Conservation (phyloP, 2,797 vertebrate genomes). For the Diplodus sargus region DNA sequence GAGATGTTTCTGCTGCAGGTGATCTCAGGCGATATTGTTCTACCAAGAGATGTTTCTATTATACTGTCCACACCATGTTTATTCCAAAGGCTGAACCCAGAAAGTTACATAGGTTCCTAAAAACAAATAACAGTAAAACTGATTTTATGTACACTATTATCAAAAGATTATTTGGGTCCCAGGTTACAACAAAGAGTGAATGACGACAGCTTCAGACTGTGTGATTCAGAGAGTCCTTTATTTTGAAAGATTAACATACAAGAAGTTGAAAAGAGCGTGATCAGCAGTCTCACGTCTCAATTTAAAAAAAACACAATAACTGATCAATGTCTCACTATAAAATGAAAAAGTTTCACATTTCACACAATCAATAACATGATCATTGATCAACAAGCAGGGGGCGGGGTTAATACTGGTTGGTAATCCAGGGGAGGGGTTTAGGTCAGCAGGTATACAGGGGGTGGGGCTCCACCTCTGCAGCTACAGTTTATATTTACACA, state of each 20-base stretch:
- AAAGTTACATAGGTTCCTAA: too few species aligned
- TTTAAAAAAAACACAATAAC: slow-evolving; percentile 40
- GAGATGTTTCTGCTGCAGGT: too few species aligned
- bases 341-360: slow-evolving; percentile 67
- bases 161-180: too few species aligned
- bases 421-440: slow-evolving; percentile 9
- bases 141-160: too few species aligned
- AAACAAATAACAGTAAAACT: too few species aligned
- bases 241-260: slow-evolving; percentile 71
- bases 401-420: neutral
- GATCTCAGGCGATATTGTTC: too few species aligned
- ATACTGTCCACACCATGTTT: too few species aligned
- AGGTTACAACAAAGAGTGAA: neutral
- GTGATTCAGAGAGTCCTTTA: slow-evolving; percentile 63
- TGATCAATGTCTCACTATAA: slow-evolving; percentile 45
- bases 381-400: slow-evolving; percentile 36
- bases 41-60: too few species aligned
- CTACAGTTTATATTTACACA: slow-evolving; percentile 54
- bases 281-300: slow-evolving; percentile 43
- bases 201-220: neutral
- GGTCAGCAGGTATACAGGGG: slow-evolving; percentile 3
- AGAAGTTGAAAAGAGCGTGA: slow-evolving; percentile 64
- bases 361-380: slow-evolving; percentile 51
- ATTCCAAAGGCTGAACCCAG: too few species aligned
- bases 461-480: slow-evolving; percentile 33